These are phyloP conservation scores for Iphiclides podalirius DNA, from an alignment of 2,888 invertebrate species.

Conservation along the genomic window DNA sequence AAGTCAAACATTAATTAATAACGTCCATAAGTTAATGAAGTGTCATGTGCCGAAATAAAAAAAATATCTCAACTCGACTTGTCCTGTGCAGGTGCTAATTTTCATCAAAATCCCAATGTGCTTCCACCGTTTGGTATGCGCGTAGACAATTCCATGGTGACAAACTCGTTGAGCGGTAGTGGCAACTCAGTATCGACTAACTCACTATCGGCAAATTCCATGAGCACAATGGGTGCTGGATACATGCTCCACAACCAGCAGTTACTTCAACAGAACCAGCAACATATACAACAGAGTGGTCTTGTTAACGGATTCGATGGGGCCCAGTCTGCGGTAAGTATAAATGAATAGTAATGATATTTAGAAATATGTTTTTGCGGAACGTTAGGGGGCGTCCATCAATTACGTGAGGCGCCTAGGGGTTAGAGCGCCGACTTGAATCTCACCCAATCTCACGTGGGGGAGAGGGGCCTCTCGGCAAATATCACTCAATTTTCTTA, in stretches of 20 bases:
- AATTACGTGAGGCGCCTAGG: no score
- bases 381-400: no score
- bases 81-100: conserved; percentile 71
- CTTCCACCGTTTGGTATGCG: conserved; percentile 77
- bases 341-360: no score
- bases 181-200: conserved; percentile 35
- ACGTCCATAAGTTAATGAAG: no score
- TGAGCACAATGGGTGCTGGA: conserved; percentile 34
- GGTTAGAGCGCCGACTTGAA: no score
- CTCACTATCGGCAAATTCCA: conserved; percentile 30
- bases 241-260: conserved; percentile 61
- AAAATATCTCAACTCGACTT: neutral
- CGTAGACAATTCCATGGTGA: conserved; percentile 54
- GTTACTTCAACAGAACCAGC: conserved; percentile 46
- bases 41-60: neutral
- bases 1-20: no score
- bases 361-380: no score
- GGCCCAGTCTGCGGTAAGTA: conserved; percentile 57
- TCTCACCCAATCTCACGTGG: no score
- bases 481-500: no score
- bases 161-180: conserved; percentile 38
- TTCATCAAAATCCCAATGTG: conserved; percentile 69
- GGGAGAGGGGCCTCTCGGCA: no score
- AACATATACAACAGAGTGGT: conserved; percentile 46
- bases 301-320: conserved; percentile 66